Evolutionary conservation across 2,888 invertebrate species (phyloP), one percentile per base, ranked within the genome.

Genomic region (Netelia virgata): DNA sequence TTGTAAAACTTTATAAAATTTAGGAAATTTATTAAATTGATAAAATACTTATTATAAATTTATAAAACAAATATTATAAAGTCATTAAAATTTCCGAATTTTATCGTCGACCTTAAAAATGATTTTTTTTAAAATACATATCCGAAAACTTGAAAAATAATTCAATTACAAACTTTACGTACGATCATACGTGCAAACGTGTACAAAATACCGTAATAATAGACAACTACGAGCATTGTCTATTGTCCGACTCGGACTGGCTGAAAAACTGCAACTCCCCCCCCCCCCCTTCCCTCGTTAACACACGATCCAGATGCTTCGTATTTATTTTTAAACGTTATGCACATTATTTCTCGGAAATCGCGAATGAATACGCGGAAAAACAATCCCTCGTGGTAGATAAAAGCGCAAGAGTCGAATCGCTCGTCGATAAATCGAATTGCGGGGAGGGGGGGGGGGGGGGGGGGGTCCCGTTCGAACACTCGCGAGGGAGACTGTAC

Each of bases 401-500:
- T 18, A 78, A 79, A 74, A 47, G 23, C 23, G 61, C 20, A 28
- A 59, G 16, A 20, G 23, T 41, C 23, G 18, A 73, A 73, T 61
- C 23, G 73, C 73, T 57, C 61, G 41, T 69, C 69, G 72, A 79
- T 79, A 72, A 72, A 72, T 70, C 63, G 78, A 53, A n/a, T n/a
- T n/a, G n/a, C n/a, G 63, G 53, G 69, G n/a, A 6, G 36, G 36
- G 6, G 36, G 2, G 57, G 57, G 16, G 36, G 78, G 41, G 63
- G 63, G 63, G n/a, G n/a, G 9, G 57, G 20, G n/a, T 57, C 16
- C 20, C 16, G 16, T n/a, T n/a, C 16, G n/a, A 16, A n/a, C n/a
- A n/a, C n/a, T 53, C 53, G 53, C 3, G 16, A 53, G 14, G 53
- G 10, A 14, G n/a, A 53, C n/a, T 53, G n/a, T 8, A 57, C 5